Base-by-base conservation (phyloP, 2,797 vertebrate species). In the Pristis pectinata region DNA sequence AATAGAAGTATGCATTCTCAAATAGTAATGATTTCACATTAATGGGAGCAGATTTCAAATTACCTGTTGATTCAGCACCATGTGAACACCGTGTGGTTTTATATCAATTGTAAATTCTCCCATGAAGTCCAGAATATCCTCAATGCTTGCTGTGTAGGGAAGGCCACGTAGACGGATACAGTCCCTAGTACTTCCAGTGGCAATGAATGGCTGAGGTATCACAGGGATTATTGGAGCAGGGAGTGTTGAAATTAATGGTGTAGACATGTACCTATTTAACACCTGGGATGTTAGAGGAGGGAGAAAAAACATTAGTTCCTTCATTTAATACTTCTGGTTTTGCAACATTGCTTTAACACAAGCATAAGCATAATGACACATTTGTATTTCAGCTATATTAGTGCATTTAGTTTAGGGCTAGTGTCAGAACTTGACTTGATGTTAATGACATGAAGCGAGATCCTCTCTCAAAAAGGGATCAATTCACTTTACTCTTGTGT, bases 21-120 rank as follows among this genome's bases (percentile, higher is more conserved):
- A 44, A 94, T 49, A 89, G 72, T 27, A 92, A 27, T 22, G 15
- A 49, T 24, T n/a, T 72, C n/a, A 70, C 77, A 74, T 80, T 13
- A 70, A 22, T 10, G n/a, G 61, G 11, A 44, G 49, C 0, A 93
- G 56, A 89, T 30, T 59, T 5, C 41, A 44, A 95, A 72, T 87
- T 95, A 99, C 99, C 98, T 99, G 99, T 95, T 99, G 99, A 96
- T 99, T 99, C 95, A 99, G 98, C 94, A 99, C 99, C 98, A 99
- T 99, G 96, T 99, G 99, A 94, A 99, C 98, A 92, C 99, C 99
- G 0, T 99, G 99, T 13, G 99, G 98, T 96, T 98, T 98, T 95
- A 99, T 99, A 95, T 99, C 99, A 3, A 96, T 96, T 0, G 98
- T 99, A 95, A 98, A 98, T 0, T 99, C 99, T 44, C 98, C 99